These are phyloP conservation scores for Aleiodes testaceus DNA, from an alignment of 2,888 invertebrate genomes.

Conservation along the genomic window DNA sequence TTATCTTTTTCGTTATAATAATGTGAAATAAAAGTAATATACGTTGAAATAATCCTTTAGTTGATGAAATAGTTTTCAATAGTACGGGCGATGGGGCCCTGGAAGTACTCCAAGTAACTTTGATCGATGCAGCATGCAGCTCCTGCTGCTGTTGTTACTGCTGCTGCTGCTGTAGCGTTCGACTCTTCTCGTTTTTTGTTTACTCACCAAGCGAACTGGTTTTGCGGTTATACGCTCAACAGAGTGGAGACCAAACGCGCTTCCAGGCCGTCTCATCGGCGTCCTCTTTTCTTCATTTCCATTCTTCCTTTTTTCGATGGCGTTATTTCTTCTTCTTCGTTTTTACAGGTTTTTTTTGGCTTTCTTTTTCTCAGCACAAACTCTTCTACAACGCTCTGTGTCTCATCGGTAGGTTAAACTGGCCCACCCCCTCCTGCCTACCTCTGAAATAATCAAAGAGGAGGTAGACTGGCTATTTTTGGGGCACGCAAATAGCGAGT, in stretches of 20 bases:
- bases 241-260: slow-evolving; percentile 47
- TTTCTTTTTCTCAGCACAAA: too few species aligned
- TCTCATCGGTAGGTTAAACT: slow-evolving; percentile 7
- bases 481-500: slow-evolving; percentile 36
- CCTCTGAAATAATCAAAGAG: not conserved
- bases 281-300: slow-evolving; percentile 49
- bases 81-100: not conserved
- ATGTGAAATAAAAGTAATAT: too few species aligned
- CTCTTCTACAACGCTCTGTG: slow-evolving; percentile 10
- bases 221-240: slow-evolving; percentile 67
- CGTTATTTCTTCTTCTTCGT: slow-evolving; percentile 48
- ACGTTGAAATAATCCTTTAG: too few species aligned
- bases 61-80: too few species aligned
- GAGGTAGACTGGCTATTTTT: slow-evolving; percentile 25
- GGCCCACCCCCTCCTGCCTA: not conserved
- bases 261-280: slow-evolving; percentile 43
- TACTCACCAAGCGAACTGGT: slow-evolving; percentile 72
- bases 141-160: not conserved
- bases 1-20: too few species aligned
- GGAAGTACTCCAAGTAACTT: slow-evolving; percentile 8
- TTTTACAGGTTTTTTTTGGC: slow-evolving; percentile 40
- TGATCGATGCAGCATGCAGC: slow-evolving; percentile 47
- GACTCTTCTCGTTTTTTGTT: slow-evolving; percentile 69
- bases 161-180: slow-evolving; percentile 40
- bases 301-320: slow-evolving; percentile 51